Base-by-base conservation (phyloP, 2,797 vertebrate genomes). In the Pseudochaenichthys georgianus region DNA sequence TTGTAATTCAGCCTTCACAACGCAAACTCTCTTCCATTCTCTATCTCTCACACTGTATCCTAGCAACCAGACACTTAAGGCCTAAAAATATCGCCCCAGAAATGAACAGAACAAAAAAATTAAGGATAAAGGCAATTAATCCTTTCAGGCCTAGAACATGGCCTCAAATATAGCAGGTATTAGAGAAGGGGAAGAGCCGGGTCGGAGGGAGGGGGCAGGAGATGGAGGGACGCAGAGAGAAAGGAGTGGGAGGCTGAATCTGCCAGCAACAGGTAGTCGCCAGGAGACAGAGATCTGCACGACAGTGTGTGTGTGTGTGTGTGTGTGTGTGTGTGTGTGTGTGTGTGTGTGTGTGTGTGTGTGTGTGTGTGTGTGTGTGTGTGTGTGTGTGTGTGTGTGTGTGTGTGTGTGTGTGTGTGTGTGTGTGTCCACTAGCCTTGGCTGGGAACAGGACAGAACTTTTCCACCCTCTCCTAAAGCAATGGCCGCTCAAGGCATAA, bases 31-130 rank as follows among this genome's bases (percentile, higher is more conserved):
- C 88, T 88, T 88, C 87, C 78, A 83, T 92, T 92, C 86, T 69
- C 79, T 84, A 72, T 81, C 87, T 82, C 83, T 80, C 87, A 85
- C 92, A 91, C 89, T 73, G 94, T 96, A 89, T 95, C 95, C 86
- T 95, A 95, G 95, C 95, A 96, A 95, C 95, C 93, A 94, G 93
- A 95, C 94, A 95, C 94, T 95, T 95, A 92, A 92, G 64, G 89
- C 92, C 95, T 95, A 95, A 96, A 96, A 96, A 95, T 95, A 95
- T 93, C 89, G 88, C 87, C 86, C 87, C 90, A 94, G 90, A 95
- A 95, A 95, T 76, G 87, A 94, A 95, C 82, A 94, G 93, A 95
- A 95, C 92, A 94, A 94, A 94, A 94, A 94, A 94, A 95, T 93
- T 94, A 92, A 93, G 91, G 92, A 94, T 93, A 94, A 94, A 95